Evolutionary conservation across 2,113 vertebrate species (phyloP), one percentile per base, ranked within the genome.

Genomic region (Pan troglodytes): DNA sequence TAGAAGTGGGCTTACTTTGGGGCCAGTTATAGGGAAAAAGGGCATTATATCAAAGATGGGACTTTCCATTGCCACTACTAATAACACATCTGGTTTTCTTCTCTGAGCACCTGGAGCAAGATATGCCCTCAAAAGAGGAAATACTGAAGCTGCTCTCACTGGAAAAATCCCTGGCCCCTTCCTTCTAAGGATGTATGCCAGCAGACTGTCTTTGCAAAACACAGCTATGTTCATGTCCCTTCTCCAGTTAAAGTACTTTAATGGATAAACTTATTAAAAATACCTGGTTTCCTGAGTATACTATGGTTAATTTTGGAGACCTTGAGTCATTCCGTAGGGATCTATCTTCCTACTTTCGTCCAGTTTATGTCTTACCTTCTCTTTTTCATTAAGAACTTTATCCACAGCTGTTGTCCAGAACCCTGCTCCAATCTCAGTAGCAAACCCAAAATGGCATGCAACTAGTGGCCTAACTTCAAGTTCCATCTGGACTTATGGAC

Each of bases 1-100:
- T 82, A 82, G 67, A 94, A 79, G 45, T 79, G 18, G 38, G 92
- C 50, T 88, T 96, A 50, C 18, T 48, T 80, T 32, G 22, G 43
- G 30, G 16, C 6, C 40, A 80, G 1, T 30, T 61, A 67, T 30
- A 40, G 80, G 35, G 20, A 76, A 91, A 50, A 4, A 48, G 43
- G 8, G 18, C 84, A 45, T 93, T 85, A 91, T 2, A 38, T 12
- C 16, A 76, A 68, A 94, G 5, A 7, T 50, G 7, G 32, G 3
- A 55, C 22, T 84, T 64, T 3, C 13, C 16, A 78, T 38, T 22
- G 57, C 1, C 27, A 22, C 6, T 16, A 16, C 8, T 12, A 35
- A 12, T 8, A 83, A 64, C 27, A 88, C 22, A 43, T 59, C 30
- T 64, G 25, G 5, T 88, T 90, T 90, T 88, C 13, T 67, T 75